Percentiles rank a stretch among this genome's conserved stretches.
Evolutionary conservation across 2,888 invertebrate species (phyloP).

Genomic region (Clunio marinus): DNA sequence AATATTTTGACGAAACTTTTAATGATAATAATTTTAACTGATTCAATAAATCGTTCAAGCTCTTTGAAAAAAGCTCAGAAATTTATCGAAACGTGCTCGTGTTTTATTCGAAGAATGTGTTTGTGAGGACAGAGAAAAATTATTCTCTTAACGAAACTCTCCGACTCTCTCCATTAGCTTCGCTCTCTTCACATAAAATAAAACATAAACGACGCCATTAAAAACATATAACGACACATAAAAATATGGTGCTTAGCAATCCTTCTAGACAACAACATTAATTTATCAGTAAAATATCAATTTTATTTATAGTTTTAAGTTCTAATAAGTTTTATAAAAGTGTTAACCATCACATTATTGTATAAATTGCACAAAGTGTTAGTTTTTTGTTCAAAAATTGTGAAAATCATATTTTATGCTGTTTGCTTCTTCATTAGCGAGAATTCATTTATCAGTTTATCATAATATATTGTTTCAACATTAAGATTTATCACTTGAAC

Average conservation of each 20-base stretch:
- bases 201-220: slow-evolving; percentile 7
- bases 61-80: not conserved
- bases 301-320: not conserved
- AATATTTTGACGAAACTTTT: no score
- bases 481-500: not conserved
- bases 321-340: not conserved
- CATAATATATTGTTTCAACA: not conserved
- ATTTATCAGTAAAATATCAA: not conserved
- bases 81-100: slow-evolving; percentile 3
- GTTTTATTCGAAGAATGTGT: not conserved
- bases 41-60: not conserved
- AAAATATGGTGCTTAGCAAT: slow-evolving; percentile 1
- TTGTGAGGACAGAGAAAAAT: slow-evolving; percentile 10
- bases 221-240: not conserved
- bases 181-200: not conserved
- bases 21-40: not conserved
- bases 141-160: slow-evolving; percentile 30
- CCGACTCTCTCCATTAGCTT: not conserved
- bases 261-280: not conserved
- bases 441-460: not conserved
- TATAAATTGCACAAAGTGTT: not conserved
- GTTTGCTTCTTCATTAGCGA: not conserved
- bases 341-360: not conserved
- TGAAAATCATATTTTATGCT: slow-evolving; percentile 1
- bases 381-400: slow-evolving; percentile 6